Conservation (phyloP, 2,797 vertebrate species). For the Semotilus atromaculatus region DNA sequence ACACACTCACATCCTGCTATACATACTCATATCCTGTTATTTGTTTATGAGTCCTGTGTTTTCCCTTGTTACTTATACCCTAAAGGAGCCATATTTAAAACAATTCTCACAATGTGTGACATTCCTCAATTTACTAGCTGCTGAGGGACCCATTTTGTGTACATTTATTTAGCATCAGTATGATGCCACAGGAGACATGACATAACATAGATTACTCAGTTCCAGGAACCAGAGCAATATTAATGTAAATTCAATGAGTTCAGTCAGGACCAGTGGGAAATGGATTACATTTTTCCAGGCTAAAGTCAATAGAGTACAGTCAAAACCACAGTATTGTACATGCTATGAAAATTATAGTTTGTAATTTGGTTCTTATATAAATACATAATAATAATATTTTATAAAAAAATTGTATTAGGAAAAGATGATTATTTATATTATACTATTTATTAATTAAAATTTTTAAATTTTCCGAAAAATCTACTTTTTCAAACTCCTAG, state of each 20-base stretch:
- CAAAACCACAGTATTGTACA: neutral
- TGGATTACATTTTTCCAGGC: conserved; percentile 22
- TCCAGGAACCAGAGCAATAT: conserved; percentile 15
- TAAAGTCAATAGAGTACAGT: conserved; percentile 28
- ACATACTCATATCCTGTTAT: conserved; percentile 32
- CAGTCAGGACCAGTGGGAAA: conserved; percentile 7
- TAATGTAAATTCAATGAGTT: conserved; percentile 29
- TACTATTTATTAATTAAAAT: neutral
- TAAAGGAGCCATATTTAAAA: conserved; percentile 4
- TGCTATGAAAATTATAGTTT: neutral
- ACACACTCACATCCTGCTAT: conserved; percentile 37
- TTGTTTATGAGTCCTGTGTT: conserved; percentile 26
- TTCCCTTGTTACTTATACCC: neutral
- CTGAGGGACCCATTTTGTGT: neutral
- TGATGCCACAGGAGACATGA: neutral
- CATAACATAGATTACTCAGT: neutral
- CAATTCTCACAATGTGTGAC: neutral
- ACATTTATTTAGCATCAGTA: neutral
- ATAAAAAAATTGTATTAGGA: neutral
- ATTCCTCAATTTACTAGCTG: conserved; percentile 2
- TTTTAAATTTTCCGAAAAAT: neutral
- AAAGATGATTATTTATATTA: neutral
- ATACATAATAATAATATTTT: too few relatives aligned
- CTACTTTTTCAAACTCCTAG: too few relatives aligned
- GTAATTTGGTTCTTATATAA: neutral